A percentile compares a stretch with the other conserved stretches of the same genome.
Evolutionary conservation across 1,140 invertebrate species (phyloP).

Genomic region (Muscidifurax raptorellus): DNA sequence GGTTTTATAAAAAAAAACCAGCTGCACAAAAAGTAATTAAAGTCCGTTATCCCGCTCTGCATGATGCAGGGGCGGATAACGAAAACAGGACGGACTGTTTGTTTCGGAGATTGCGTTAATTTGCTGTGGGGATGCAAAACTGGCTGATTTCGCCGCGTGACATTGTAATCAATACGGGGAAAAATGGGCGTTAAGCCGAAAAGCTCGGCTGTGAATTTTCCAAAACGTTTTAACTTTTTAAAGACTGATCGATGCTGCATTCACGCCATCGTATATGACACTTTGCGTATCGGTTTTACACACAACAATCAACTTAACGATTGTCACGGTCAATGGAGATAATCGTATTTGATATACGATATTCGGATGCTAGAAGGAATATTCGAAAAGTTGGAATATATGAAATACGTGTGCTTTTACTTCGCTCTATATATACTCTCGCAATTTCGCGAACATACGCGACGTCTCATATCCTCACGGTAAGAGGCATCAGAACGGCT

Average conservation of each 20-base stretch:
- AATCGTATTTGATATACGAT: too few relatives aligned
- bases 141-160: constrained; percentile 65
- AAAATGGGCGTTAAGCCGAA: not conserved
- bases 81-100: constrained; percentile 57
- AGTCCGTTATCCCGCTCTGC: not conserved
- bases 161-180: constrained; percentile 65
- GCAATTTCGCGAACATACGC: not conserved
- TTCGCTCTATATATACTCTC: not conserved
- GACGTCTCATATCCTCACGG: not conserved
- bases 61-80: not conserved
- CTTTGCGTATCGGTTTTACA: too few relatives aligned
- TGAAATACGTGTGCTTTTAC: not conserved
- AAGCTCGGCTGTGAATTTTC: not conserved
- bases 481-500: not conserved
- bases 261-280: too few relatives aligned
- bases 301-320: too few relatives aligned
- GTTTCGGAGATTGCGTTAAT: constrained; percentile 69
- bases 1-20: not conserved
- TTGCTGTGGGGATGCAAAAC: constrained; percentile 57
- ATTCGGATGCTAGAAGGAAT: too few relatives aligned
- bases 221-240: not conserved
- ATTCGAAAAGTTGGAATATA: not conserved
- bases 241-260: too few relatives aligned
- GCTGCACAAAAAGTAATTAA: constrained; percentile 13
- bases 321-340: too few relatives aligned